These are phyloP conservation scores for Acrocera orbiculus DNA, from an alignment of 2,888 invertebrate species.

Conservation along the genomic window DNA sequence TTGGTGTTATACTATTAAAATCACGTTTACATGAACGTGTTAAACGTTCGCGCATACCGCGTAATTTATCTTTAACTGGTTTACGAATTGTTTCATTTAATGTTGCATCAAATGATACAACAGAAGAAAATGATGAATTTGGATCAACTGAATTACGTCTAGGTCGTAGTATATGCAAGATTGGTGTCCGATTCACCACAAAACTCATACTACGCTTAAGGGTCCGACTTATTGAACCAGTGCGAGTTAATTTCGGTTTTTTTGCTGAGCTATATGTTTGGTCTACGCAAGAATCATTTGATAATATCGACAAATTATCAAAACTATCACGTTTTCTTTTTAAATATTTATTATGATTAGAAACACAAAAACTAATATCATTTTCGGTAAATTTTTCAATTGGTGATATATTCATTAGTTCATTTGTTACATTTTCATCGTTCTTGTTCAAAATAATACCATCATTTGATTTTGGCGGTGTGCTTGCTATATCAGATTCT, in stretches of 20 bases:
- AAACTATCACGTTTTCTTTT: conserved; percentile 29
- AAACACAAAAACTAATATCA: conserved; percentile 24
- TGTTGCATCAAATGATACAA: conserved; percentile 24
- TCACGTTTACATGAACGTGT: conserved; percentile 19
- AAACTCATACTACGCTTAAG: conserved; percentile 30
- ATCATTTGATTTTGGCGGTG: conserved; percentile 8
- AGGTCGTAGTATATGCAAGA: conserved; percentile 20
- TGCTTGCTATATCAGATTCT: neutral
- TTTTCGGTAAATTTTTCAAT: conserved; percentile 33
- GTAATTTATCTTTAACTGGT: conserved; percentile 27
- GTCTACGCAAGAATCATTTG: conserved; percentile 25
- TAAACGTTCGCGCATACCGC: conserved; percentile 24
- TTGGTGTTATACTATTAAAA: conserved; percentile 10
- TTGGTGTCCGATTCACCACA: conserved; percentile 26
- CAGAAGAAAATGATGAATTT: conserved; percentile 25
- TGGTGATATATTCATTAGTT: conserved; percentile 23
- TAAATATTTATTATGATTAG: conserved; percentile 21
- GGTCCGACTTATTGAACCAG: conserved; percentile 28
- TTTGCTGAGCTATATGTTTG: conserved; percentile 19
- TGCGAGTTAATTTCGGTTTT: conserved; percentile 28
- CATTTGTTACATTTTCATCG: conserved; percentile 17
- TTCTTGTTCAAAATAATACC: conserved; percentile 14
- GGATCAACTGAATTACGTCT: conserved; percentile 19
- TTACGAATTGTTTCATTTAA: conserved; percentile 25
- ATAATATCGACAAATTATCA: conserved; percentile 27